A percentile compares a stretch with the other conserved stretches of the same genome.
These are phyloP conservation scores for Rhinogobio ventralis DNA, from an alignment of 2,797 vertebrate species.

Conservation along the genomic window DNA sequence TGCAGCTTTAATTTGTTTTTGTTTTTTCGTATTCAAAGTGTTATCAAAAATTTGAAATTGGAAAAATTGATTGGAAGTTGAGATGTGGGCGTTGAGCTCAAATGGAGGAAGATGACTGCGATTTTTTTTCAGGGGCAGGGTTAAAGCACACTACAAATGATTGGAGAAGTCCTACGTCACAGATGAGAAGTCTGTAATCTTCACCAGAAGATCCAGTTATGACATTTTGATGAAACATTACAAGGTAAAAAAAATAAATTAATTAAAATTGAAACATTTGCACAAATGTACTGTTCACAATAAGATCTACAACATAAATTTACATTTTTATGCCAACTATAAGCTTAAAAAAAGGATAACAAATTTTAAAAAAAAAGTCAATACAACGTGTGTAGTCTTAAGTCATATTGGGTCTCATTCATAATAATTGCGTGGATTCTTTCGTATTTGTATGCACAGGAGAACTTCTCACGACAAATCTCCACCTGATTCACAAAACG, in stretches of 20 bases:
- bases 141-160: too few species aligned
- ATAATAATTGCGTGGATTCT: too few species aligned
- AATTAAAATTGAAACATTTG: not conserved
- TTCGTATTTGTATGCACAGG: too few species aligned
- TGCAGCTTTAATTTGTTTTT: too few species aligned
- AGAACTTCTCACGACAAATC: too few species aligned
- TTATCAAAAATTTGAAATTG: not conserved
- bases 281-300: not conserved
- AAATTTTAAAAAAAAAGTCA: not conserved
- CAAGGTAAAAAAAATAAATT: not conserved
- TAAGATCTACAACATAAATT: not conserved
- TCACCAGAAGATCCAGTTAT: not conserved
- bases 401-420: not conserved
- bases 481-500: too few species aligned
- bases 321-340: not conserved
- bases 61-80: not conserved
- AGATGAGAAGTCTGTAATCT: not conserved
- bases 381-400: not conserved
- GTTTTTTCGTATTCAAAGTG: not conserved
- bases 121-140: too few species aligned
- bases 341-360: not conserved
- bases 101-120: too few species aligned
- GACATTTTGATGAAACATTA: not conserved
- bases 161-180: not conserved
- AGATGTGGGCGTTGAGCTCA: too few species aligned